Evolutionary conservation across 2,113 vertebrate genomes (phyloP), one percentile per base, ranked within the genome.

Genomic region (Rhipidura dahli): DNA sequence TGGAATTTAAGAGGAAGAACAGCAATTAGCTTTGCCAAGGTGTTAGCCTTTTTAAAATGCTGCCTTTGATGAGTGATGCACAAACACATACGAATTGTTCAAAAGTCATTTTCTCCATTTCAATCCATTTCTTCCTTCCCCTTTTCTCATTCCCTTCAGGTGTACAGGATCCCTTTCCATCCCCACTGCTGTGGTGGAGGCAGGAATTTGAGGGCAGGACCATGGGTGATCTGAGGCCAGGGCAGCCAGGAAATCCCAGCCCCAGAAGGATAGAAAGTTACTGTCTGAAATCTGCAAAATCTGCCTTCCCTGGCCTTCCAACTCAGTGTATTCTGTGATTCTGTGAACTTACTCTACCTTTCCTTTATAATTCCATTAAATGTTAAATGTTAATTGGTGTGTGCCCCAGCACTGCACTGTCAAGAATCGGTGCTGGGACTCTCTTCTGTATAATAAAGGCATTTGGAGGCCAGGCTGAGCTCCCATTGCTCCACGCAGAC

Each of bases 281-380:
- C 24, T 4, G 2, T 6, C 31, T 35, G 20, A 37, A 33, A 2
- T 14, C 27, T 44, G n/a, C 40, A 24, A 24, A 53, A 4, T 63
- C 18, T 24, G 30, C 27, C 10, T 51, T 10, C 56, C 77, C 39
- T 15, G 28, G 13, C 42, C 63, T 24, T 7, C 23, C 30, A 15
- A 1, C 24, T 14, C 35, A 13, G 70, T 6, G 60, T 1, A 3
- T 13, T 21, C 28, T 11, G 0, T 1, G 1, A 4, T 44, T 33
- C 49, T 3, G 1, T 30, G 60, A n/a, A 7, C 9, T 35, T 28
- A 2, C 4, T 66, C 18, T 14, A 0, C 6, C 6, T 39, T 45
- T 22, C 6, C 73, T 35, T 21, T 27, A 1, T 5, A 24, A 35
- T 5, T 24, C 45, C 37, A 4, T 7, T 2, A 11, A 21, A 33